A percentile compares a stretch with the other conserved stretches of the same genome.
Conservation (phyloP, 1,140 invertebrate species). For the Alviniconcha marisindica region DNA sequence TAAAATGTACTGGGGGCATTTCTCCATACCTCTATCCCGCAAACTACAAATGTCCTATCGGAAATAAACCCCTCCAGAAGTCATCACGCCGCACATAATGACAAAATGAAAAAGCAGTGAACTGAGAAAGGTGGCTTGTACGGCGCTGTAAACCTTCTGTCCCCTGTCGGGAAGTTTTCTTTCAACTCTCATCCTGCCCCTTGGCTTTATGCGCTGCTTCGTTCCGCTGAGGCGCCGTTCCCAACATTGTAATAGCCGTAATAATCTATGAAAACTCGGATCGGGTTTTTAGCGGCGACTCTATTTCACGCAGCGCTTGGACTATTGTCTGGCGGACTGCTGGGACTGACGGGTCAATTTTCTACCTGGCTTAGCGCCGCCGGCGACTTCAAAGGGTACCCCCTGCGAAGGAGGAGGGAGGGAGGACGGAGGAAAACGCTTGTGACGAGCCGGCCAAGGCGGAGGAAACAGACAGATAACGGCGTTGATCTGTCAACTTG, state of each 20-base stretch:
- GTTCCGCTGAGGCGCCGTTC: slow-evolving; percentile 24
- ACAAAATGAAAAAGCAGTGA: slow-evolving; percentile 31
- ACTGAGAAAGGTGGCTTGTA: background rate
- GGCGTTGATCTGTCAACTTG: slow-evolving; percentile 7
- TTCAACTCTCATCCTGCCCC: background rate
- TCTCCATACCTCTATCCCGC: background rate
- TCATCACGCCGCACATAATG: slow-evolving; percentile 18
- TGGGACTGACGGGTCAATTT: background rate
- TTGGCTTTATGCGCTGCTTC: background rate
- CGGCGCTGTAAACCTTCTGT: background rate
- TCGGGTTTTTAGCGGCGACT: slow-evolving; percentile 6
- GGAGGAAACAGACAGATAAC: slow-evolving; percentile 27
- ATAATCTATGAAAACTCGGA: slow-evolving; percentile 30
- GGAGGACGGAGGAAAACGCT: background rate
- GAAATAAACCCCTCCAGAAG: slow-evolving; percentile 3
- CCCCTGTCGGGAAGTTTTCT: background rate
- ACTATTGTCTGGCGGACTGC: background rate
- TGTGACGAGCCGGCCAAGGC: background rate
- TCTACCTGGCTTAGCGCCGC: background rate
- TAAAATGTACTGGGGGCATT: background rate
- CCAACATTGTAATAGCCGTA: slow-evolving; percentile 21
- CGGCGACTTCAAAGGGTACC: background rate
- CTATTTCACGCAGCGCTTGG: slow-evolving; percentile 24
- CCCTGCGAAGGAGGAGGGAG: background rate
- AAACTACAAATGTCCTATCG: slow-evolving; percentile 25